phyloP scores from a whole-genome alignment of 2,113 vertebrate species.

The Eurypyga helias region DNA sequence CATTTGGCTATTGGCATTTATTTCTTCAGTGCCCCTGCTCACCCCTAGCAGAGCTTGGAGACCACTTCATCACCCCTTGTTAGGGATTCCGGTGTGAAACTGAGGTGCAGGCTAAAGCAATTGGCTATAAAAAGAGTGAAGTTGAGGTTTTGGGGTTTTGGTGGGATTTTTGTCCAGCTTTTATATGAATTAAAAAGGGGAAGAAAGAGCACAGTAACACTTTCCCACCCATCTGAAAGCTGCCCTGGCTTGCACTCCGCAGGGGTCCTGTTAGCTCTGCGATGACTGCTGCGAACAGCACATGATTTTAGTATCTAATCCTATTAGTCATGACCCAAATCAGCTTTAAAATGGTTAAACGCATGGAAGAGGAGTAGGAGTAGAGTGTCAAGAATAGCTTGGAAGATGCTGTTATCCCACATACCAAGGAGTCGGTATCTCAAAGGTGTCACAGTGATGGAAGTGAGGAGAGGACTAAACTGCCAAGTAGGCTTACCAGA shows the following conservation, averaged over 20 bases:
- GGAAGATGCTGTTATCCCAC: conserved; percentile 67
- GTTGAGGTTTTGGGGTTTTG: background rate
- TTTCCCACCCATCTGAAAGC: background rate
- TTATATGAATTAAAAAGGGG: background rate
- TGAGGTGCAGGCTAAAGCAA: background rate
- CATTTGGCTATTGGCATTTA: background rate
- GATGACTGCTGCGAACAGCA: conserved; percentile 3
- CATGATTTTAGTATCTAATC: conserved; percentile 45
- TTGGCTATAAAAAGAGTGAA: background rate
- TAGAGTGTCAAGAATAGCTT: conserved; percentile 57
- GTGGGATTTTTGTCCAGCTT: background rate
- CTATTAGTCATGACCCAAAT: conserved; percentile 67
- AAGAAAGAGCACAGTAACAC: background rate
- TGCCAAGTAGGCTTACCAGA: background rate
- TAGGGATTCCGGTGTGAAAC: background rate
- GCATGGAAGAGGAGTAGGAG: conserved; percentile 63
- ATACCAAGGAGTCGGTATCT: conserved; percentile 50
- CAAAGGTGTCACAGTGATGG: conserved; percentile 56
- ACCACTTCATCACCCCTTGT: background rate
- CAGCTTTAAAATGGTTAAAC: conserved; percentile 67
- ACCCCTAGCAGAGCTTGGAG: background rate
- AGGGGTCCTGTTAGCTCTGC: background rate
- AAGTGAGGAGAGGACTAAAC: conserved; percentile 35
- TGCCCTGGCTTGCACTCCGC: background rate
- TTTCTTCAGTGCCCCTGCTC: background rate